A percentile compares a stretch with the other conserved stretches of the same genome.
Conservation (phyloP, 2,888 invertebrate genomes). For the Sinohyriopsis cumingii region DNA sequence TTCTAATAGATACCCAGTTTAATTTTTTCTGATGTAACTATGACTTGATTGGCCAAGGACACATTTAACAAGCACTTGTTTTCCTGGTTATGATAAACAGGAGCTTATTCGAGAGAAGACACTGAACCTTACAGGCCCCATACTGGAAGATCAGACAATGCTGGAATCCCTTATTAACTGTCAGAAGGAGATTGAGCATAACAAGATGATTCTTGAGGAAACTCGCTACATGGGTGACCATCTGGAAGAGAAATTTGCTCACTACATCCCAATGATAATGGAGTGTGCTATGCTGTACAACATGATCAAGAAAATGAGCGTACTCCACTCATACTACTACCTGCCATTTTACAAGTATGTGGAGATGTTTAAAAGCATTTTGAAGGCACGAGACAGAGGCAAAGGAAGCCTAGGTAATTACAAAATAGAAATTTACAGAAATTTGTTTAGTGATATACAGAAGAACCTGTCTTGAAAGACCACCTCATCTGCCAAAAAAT, state of each 20-base stretch:
- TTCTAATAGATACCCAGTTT: no score
- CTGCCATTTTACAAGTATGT: slow-evolving; percentile 64
- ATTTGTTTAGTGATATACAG: neutral
- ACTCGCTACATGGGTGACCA: slow-evolving; percentile 65
- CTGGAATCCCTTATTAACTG: slow-evolving; percentile 62
- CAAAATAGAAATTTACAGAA: neutral
- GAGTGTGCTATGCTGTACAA: slow-evolving; percentile 67
- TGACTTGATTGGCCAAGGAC: neutral
- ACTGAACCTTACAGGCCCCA: slow-evolving; percentile 57
- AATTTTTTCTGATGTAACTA: neutral
- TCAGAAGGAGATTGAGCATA: slow-evolving; percentile 61
- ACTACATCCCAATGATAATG: slow-evolving; percentile 64
- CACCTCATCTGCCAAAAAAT: no score
- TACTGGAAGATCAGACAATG: slow-evolving; percentile 69
- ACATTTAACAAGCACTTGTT: neutral
- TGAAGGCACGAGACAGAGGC: slow-evolving; percentile 62
- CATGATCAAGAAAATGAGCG: slow-evolving; percentile 60
- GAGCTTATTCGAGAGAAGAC: slow-evolving; percentile 66
- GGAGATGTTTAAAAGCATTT: slow-evolving; percentile 55
- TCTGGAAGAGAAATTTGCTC: slow-evolving; percentile 64
- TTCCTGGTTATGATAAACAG: slow-evolving; percentile 32
- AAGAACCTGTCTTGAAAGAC: no score
- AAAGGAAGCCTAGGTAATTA: slow-evolving; percentile 64
- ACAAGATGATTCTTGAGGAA: slow-evolving; percentile 65
- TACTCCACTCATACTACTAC: slow-evolving; percentile 64